These are phyloP conservation scores for Eretmocerus hayati DNA, from an alignment of 2,888 invertebrate genomes.

Conservation along the genomic window DNA sequence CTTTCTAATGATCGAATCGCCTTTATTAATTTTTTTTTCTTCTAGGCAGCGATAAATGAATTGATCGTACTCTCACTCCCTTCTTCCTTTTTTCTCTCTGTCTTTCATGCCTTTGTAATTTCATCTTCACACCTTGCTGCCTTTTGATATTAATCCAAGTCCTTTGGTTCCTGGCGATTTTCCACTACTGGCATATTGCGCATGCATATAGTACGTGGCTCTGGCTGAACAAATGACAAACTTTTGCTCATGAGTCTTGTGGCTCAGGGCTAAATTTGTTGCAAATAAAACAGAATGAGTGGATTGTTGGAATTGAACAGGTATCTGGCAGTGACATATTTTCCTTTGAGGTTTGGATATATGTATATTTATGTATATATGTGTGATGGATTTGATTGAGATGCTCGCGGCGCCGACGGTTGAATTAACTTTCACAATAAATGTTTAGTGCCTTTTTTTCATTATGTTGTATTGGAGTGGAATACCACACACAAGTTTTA, in stretches of 20 bases:
- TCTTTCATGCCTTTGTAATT: conserved; percentile 24
- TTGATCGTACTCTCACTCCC: conserved; percentile 11
- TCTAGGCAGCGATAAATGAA: background rate
- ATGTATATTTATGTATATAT: no score
- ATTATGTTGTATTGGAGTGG: no score
- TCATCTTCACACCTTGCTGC: conserved; percentile 24
- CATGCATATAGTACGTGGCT: conserved; percentile 43
- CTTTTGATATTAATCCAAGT: conserved; percentile 25
- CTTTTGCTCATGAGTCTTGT: conserved; percentile 38
- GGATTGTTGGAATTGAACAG: conserved; percentile 21
- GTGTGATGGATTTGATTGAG: no score
- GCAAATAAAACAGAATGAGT: conserved; percentile 28
- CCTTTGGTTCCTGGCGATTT: conserved; percentile 20
- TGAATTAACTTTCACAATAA: no score
- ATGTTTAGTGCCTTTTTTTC: no score
- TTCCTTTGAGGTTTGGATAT: no score
- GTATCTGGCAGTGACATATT: conserved; percentile 41
- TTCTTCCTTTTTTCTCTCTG: conserved; percentile 7
- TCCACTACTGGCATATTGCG: conserved; percentile 39
- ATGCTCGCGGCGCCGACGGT: no score
- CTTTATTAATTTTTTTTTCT: conserved; percentile 10
- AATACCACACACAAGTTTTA: no score
- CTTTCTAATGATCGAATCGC: no score
- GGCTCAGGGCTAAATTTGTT: no score
- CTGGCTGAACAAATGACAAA: conserved; percentile 46